Evolutionary conservation across 2,888 invertebrate species (phyloP).

Genomic region (Orchestes rusci): DNA sequence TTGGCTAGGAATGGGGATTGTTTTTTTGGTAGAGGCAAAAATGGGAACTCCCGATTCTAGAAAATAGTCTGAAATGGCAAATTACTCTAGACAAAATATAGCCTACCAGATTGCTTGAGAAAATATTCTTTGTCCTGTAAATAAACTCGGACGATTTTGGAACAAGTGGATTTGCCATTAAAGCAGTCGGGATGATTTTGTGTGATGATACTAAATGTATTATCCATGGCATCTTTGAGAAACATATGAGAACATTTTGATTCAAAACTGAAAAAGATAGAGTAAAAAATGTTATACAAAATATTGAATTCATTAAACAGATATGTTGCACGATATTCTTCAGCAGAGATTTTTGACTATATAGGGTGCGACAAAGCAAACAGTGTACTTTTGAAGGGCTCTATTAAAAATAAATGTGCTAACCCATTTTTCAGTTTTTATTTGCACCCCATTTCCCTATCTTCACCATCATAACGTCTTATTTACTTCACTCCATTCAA

Average conservation of each 20-base stretch:
- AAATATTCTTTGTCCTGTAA: slow-evolving; percentile 65
- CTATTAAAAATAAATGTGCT: too few species aligned
- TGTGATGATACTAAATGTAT: slow-evolving; percentile 62
- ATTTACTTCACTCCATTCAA: too few species aligned
- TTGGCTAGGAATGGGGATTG: slow-evolving; percentile 63
- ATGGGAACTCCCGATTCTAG: slow-evolving; percentile 31
- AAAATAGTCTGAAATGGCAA: not conserved
- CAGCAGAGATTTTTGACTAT: too few species aligned
- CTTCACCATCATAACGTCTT: too few species aligned
- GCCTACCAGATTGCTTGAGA: slow-evolving; percentile 46
- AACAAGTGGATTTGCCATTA: slow-evolving; percentile 42
- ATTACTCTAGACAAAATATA: slow-evolving; percentile 15
- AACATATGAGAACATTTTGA: slow-evolving; percentile 72
- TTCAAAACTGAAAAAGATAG: slow-evolving; percentile 53
- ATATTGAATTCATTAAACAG: too few species aligned
- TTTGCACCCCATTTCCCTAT: too few species aligned
- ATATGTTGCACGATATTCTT: too few species aligned
- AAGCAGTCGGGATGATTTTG: slow-evolving; percentile 50
- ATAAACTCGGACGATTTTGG: slow-evolving; percentile 54
- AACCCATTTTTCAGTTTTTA: too few species aligned
- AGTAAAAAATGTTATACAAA: slow-evolving; percentile 2
- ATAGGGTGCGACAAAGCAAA: too few species aligned
- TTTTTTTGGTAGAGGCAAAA: slow-evolving; percentile 33
- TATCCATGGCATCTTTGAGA: slow-evolving; percentile 60
- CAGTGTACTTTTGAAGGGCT: too few species aligned